phyloP scores from a whole-genome alignment of 2,113 vertebrate species.

The Orientallactaga bullata region DNA sequence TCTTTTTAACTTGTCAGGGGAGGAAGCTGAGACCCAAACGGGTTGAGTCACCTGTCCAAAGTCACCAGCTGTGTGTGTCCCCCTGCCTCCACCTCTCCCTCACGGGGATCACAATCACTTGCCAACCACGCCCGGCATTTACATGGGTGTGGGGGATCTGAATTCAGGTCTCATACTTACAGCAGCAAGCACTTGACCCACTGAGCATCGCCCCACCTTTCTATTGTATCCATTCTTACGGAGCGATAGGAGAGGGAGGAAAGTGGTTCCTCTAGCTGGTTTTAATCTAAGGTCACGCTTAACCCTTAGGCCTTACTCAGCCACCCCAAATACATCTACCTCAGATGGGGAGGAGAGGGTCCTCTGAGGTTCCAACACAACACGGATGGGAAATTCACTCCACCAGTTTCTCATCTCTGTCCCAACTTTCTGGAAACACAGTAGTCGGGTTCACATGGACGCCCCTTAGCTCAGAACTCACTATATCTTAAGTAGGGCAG shows the following conservation, averaged over 20 bases:
- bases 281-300: background rate
- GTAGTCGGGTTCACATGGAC: background rate
- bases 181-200: too few species aligned
- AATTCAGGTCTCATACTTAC: too few species aligned
- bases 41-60: too few species aligned
- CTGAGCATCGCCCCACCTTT: too few species aligned
- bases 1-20: too few species aligned
- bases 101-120: too few species aligned
- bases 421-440: background rate
- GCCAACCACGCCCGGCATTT: too few species aligned
- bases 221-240: background rate
- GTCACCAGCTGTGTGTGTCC: too few species aligned
- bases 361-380: background rate
- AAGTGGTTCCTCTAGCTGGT: background rate
- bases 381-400: background rate
- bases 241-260: background rate
- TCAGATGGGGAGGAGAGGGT: background rate
- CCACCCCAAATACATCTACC: background rate
- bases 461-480: background rate
- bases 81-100: too few species aligned
- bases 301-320: background rate
- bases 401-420: background rate
- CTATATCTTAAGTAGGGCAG: background rate
- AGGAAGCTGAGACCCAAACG: too few species aligned
- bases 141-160: too few species aligned